A percentile compares a stretch with the other conserved stretches of the same genome.
These are phyloP conservation scores for Anomalospiza imberbis DNA, from an alignment of 2,797 vertebrate genomes.

Conservation along the genomic window DNA sequence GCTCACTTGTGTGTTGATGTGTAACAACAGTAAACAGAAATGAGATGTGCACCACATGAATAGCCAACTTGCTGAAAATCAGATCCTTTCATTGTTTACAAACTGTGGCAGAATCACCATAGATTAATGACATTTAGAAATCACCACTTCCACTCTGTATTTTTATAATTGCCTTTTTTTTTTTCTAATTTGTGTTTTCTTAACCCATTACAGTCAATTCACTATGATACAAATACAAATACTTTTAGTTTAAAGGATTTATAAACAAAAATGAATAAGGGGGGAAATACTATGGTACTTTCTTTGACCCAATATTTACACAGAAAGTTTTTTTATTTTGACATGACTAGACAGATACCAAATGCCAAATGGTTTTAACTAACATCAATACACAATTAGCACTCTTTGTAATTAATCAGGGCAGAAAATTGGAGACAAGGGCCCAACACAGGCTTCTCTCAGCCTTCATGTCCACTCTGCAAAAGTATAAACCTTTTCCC, in stretches of 20 bases:
- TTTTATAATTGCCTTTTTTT: neutral
- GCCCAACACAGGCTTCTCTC: slow-evolving; percentile 71
- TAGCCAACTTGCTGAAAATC: slow-evolving; percentile 30
- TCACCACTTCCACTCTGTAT: neutral
- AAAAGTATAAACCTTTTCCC: slow-evolving; percentile 72
- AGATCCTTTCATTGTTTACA: slow-evolving; percentile 48
- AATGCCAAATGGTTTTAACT: slow-evolving; percentile 78
- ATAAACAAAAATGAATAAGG: neutral
- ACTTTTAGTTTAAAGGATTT: slow-evolving; percentile 29
- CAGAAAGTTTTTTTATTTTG: slow-evolving; percentile 72
- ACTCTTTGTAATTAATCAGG: slow-evolving; percentile 97
- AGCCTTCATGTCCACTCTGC: slow-evolving; percentile 69
- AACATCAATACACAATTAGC: slow-evolving; percentile 80
- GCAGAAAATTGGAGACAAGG: slow-evolving; percentile 97
- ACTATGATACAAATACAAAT: neutral
- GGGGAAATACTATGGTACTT: neutral
- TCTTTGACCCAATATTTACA: slow-evolving; percentile 71
- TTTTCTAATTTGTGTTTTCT: neutral
- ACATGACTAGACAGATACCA: slow-evolving; percentile 70
- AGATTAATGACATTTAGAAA: slow-evolving; percentile 10
- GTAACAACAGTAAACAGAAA: slow-evolving; percentile 29
- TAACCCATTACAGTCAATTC: neutral
- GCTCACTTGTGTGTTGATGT: slow-evolving; percentile 6
- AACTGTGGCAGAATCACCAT: neutral
- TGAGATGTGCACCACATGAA: neutral